These are phyloP conservation scores for Seriola rivoliana DNA, from an alignment of 2,113 vertebrate species.

Conservation along the genomic window DNA sequence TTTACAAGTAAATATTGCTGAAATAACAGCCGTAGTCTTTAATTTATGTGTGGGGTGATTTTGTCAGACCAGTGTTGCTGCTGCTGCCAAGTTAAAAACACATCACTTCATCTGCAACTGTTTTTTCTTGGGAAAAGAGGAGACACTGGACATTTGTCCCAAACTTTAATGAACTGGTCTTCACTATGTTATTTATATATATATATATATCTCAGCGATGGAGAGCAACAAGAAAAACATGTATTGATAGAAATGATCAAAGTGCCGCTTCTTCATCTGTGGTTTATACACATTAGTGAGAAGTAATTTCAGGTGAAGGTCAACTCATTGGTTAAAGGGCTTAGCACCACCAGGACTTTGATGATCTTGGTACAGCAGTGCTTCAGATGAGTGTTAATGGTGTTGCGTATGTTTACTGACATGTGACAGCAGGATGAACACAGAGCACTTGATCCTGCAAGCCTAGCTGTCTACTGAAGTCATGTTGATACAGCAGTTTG, in stretches of 20 bases:
- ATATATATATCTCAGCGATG: too few relatives aligned
- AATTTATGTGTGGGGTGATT: too few relatives aligned
- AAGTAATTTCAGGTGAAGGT: slow-evolving; percentile 36
- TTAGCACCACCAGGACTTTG: neutral
- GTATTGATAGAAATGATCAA: too few relatives aligned
- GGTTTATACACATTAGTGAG: too few relatives aligned
- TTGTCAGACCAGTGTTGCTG: too few relatives aligned
- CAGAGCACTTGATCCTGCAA: slow-evolving; percentile 23
- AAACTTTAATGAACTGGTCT: neutral
- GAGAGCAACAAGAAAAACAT: too few relatives aligned
- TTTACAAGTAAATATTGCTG: too few relatives aligned
- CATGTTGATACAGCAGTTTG: slow-evolving; percentile 52
- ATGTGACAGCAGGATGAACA: slow-evolving; percentile 24
- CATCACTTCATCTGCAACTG: neutral
- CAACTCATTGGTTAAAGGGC: neutral
- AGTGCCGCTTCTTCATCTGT: too few relatives aligned
- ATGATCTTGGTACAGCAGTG: neutral
- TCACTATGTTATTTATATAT: too few relatives aligned
- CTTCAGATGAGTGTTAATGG: slow-evolving; percentile 9
- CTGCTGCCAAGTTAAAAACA: neutral
- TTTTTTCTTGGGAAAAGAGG: neutral
- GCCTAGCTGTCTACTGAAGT: slow-evolving; percentile 23
- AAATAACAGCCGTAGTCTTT: too few relatives aligned
- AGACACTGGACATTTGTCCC: too few relatives aligned
- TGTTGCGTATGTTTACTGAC: slow-evolving; percentile 18